Percentiles rank a stretch among this genome's conserved stretches.
These are phyloP conservation scores for Catocala nupta DNA, from an alignment of 2,888 invertebrate genomes.

Conservation along the genomic window DNA sequence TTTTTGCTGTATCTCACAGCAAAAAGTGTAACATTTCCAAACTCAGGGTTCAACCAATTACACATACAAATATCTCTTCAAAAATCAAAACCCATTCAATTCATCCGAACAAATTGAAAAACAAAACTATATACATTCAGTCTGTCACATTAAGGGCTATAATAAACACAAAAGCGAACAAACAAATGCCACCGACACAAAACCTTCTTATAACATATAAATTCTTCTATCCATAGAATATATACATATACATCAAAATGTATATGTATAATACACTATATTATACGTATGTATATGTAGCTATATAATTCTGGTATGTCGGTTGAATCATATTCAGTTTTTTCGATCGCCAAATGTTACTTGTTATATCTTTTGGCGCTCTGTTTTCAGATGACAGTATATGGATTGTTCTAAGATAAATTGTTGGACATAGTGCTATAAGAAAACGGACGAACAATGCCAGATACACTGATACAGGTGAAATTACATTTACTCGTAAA, in stretches of 20 bases:
- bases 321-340: constrained; percentile 53
- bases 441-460: too few relatives aligned
- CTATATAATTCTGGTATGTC: constrained; percentile 64
- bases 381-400: constrained; percentile 47
- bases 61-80: constrained; percentile 9
- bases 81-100: constrained; percentile 40
- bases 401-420: constrained; percentile 44
- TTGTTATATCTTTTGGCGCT: constrained; percentile 57
- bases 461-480: too few relatives aligned
- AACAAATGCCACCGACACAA: constrained; percentile 68
- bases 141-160: constrained; percentile 79
- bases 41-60: not conserved
- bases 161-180: constrained; percentile 76
- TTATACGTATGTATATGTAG: constrained; percentile 42
- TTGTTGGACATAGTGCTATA: not conserved
- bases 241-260: not conserved
- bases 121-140: constrained; percentile 70
- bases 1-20: too few relatives aligned
- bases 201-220: constrained; percentile 58
- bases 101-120: constrained; percentile 52
- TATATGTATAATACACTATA: not conserved
- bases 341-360: constrained; percentile 47
- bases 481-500: too few relatives aligned
- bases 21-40: not conserved
- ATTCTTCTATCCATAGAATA: constrained; percentile 49